Conservation (phyloP, 2,113 vertebrate genomes). For the Neomonachus schauinslandi region DNA sequence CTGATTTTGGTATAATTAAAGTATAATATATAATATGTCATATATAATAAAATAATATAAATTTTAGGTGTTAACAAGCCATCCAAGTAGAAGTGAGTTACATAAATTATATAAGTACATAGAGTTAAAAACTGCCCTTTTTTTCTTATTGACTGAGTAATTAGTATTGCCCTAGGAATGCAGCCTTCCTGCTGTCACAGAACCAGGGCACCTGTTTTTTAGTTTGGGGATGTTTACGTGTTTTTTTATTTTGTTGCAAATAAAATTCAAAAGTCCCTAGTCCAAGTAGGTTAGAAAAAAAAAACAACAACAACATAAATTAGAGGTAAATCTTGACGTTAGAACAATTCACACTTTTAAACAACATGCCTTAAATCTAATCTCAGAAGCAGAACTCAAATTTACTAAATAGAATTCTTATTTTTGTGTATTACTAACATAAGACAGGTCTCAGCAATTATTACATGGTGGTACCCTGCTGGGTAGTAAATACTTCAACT, state of each 20-base stretch:
- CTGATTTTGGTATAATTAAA: constrained; percentile 36
- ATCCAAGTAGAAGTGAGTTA: not conserved
- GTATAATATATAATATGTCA: not conserved
- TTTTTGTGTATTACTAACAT: not conserved
- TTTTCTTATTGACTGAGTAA: not conserved
- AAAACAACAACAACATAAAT: not conserved
- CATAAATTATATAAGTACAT: not conserved
- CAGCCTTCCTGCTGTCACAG: not conserved
- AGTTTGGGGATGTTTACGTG: not conserved
- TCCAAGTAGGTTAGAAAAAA: not conserved
- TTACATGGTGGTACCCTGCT: not conserved
- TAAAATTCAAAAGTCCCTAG: constrained; percentile 5
- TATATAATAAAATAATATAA: not conserved
- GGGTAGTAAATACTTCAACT: not conserved
- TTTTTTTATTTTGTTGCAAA: constrained; percentile 30
- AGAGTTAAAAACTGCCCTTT: not conserved
- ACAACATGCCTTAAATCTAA: not conserved
- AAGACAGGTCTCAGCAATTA: constrained; percentile 5
- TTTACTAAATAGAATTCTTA: constrained; percentile 8
- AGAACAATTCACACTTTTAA: constrained; percentile 1
- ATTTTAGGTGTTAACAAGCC: not conserved
- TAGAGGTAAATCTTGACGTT: constrained; percentile 29
- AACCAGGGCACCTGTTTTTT: not conserved
- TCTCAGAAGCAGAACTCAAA: constrained; percentile 42
- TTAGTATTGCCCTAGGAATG: not conserved